Evolutionary conservation across 1,140 invertebrate species (phyloP).

Genomic region (Phenacoccus solenopsis): DNA sequence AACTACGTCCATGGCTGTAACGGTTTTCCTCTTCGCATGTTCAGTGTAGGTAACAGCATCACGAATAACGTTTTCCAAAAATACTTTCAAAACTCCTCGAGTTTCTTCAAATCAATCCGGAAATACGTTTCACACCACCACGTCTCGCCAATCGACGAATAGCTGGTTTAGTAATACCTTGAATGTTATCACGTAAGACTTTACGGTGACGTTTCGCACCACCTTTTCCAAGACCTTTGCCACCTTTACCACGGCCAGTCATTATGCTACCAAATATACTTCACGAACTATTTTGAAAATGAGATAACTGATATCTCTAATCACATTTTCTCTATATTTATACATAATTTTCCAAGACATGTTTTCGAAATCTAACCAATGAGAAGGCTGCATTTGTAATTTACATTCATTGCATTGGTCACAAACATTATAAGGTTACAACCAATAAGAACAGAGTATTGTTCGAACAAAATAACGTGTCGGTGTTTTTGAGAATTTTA

Average conservation of each 20-base stretch:
- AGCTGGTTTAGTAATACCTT: constrained; percentile 35
- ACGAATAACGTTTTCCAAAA: constrained; percentile 45
- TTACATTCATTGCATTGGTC: background rate
- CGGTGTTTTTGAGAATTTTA: no score
- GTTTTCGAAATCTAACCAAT: no score
- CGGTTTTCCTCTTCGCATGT: constrained; percentile 49
- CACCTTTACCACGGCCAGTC: constrained; percentile 41
- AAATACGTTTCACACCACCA: constrained; percentile 17
- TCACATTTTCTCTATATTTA: background rate
- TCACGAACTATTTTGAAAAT: background rate
- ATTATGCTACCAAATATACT: background rate
- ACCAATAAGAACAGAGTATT: constrained; percentile 23
- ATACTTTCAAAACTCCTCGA: constrained; percentile 57
- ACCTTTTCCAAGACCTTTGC: constrained; percentile 53
- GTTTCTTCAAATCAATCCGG: constrained; percentile 46
- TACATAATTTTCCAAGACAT: background rate
- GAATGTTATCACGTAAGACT: constrained; percentile 56
- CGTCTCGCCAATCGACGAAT: constrained; percentile 34
- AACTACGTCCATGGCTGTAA: constrained; percentile 69
- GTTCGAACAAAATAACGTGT: no score
- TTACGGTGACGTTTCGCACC: constrained; percentile 56
- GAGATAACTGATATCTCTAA: background rate
- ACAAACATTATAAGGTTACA: background rate
- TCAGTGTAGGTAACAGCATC: constrained; percentile 49
- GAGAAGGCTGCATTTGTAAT: no score